A percentile compares a stretch with the other conserved stretches of the same genome.
These are phyloP conservation scores for Herminia tarsipennalis DNA, from an alignment of 2,888 invertebrate species.

Conservation along the genomic window DNA sequence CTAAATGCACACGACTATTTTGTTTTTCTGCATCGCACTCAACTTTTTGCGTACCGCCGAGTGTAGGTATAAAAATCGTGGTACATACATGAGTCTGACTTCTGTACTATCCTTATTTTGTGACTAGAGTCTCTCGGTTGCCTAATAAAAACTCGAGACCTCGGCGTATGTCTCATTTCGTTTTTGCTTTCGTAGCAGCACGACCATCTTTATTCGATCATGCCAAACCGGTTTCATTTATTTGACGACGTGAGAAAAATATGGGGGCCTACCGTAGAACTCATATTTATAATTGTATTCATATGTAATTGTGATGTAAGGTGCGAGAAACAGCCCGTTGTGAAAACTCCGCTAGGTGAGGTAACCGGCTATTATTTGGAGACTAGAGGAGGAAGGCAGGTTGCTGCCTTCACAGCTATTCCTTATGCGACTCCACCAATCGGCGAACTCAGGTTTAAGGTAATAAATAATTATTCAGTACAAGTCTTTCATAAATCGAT, in stretches of 20 bases:
- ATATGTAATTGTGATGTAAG: slow-evolving; percentile 40
- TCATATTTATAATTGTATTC: slow-evolving; percentile 20
- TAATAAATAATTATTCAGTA: too few relatives aligned
- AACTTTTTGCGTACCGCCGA: too few relatives aligned
- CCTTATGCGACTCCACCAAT: slow-evolving; percentile 88
- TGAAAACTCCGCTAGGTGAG: slow-evolving; percentile 77
- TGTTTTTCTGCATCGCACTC: too few relatives aligned
- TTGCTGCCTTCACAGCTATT: slow-evolving; percentile 87
- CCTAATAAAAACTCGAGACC: slow-evolving; percentile 58
- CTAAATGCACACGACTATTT: too few relatives aligned
- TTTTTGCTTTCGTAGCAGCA: slow-evolving; percentile 53
- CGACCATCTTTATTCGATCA: slow-evolving; percentile 42
- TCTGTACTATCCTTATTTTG: too few relatives aligned
- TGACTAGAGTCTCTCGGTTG: slow-evolving; percentile 40
- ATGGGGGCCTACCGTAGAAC: slow-evolving; percentile 9
- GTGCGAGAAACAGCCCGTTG: slow-evolving; percentile 52
- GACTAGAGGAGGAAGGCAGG: slow-evolving; percentile 83
- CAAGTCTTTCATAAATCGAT: too few relatives aligned
- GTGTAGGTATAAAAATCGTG: too few relatives aligned
- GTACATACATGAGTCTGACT: too few relatives aligned
- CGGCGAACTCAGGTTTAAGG: slow-evolving; percentile 87
- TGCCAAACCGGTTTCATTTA: slow-evolving; percentile 44
- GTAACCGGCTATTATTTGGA: slow-evolving; percentile 83
- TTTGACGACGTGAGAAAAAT: slow-evolving; percentile 23
- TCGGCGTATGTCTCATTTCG: slow-evolving; percentile 55